Evolutionary conservation across 2,113 vertebrate genomes (phyloP).

Genomic region (Cryptotis parvus): DNA sequence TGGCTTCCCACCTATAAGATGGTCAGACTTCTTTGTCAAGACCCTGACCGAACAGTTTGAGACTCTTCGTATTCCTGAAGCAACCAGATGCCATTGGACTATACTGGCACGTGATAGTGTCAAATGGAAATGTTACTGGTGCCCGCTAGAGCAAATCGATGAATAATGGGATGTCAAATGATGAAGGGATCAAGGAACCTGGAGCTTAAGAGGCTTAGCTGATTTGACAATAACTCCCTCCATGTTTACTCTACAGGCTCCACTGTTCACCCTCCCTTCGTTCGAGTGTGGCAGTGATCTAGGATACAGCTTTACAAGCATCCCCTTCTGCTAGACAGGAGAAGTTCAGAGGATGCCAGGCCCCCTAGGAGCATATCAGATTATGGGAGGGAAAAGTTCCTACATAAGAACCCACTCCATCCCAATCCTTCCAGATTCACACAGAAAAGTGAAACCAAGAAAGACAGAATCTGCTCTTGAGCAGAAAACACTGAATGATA

Average conservation of each 20-base stretch:
- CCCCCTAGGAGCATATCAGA: no score
- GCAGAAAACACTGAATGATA: background rate
- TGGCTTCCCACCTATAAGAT: no score
- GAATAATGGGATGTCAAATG: no score
- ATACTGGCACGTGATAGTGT: no score
- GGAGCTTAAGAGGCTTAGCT: background rate
- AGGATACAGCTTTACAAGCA: background rate
- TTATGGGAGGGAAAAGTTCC: no score
- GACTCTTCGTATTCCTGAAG: no score
- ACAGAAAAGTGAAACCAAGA: background rate
- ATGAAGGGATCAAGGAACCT: background rate
- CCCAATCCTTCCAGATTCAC: background rate
- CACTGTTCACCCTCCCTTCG: background rate
- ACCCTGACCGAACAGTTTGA: no score
- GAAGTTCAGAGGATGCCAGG: background rate
- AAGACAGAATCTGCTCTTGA: background rate
- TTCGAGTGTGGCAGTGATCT: background rate
- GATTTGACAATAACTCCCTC: background rate
- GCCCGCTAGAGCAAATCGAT: no score
- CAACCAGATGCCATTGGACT: background rate
- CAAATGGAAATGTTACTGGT: no score
- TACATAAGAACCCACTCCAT: background rate
- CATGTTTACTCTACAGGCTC: background rate
- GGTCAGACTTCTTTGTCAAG: no score
- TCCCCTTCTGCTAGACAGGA: background rate